Evolutionary conservation across 2,888 invertebrate genomes (phyloP), one percentile per base, ranked within the genome.

Genomic region (Xylota sylvarum): DNA sequence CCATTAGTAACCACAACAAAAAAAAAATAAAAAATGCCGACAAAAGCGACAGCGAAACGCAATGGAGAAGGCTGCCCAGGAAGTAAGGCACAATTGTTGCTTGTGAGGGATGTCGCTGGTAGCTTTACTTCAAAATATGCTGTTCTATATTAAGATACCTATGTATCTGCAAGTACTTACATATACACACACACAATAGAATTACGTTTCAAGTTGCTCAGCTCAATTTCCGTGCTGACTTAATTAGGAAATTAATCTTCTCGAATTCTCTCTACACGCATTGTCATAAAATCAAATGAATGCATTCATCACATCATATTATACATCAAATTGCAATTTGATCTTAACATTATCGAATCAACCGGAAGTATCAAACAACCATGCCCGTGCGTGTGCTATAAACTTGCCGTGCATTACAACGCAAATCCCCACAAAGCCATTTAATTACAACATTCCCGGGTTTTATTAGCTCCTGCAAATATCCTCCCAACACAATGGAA

Each of bases 401-500:
- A n/a, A 4, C 40, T n/a, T n/a, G n/a, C 30, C 52, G 30, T 60
- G 4, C 72, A 78, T 78, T 78, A 86, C 86, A 86, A 82, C 86
- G 86, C 74, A 86, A 86, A 86, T 86, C 82, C 86, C 64, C 62
- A 82, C 86, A 86, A 86, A 86, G 86, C 82, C 82, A 78, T 86
- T 86, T 86, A 86, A 86, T 86, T 86, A 86, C 86, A 78, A 82
- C 86, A 86, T 82, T 86, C 86, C 82, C 73, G 62, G 62, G 77
- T 82, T 86, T 86, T 82, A 86, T 86, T 86, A 82, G 86, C 86
- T 69, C 56, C 67, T 77, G 85, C 55, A 30, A 73, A 52, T 56
- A 55, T 69, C 69, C 65, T 12, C 30, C 55, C 14, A 14, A 67
- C n/a, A 82, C 62, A 72, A 82, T 37, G 46, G 48, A 77, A 72